phyloP scores from a whole-genome alignment of 2,888 invertebrate species.

The Lymantria dispar region DNA sequence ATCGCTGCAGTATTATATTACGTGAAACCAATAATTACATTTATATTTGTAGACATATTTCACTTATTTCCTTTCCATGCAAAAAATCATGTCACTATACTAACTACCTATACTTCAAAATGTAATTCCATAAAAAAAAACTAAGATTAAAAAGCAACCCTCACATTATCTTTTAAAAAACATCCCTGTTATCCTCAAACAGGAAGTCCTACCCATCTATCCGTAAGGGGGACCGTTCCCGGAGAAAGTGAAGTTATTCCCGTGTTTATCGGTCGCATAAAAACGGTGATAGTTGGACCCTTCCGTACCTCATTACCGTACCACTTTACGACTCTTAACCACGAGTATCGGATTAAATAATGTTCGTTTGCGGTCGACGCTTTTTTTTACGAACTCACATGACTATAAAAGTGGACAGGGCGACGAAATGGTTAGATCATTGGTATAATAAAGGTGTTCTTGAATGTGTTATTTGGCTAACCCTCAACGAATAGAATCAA shows the following conservation, averaged over 20 bases:
- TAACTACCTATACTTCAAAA: too few species aligned
- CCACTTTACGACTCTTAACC: slow-evolving; percentile 21
- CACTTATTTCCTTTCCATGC: too few species aligned
- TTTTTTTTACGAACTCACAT: slow-evolving; percentile 8
- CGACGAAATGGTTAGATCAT: not conserved
- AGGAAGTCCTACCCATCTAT: slow-evolving; percentile 10
- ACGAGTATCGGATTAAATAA: slow-evolving; percentile 27
- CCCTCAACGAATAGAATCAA: slow-evolving; percentile 1
- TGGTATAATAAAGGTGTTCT: slow-evolving; percentile 1
- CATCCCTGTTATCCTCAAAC: not conserved
- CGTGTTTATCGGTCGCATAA: slow-evolving; percentile 47
- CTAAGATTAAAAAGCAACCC: not conserved
- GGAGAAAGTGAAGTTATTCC: slow-evolving; percentile 24
- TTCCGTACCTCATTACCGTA: slow-evolving; percentile 34
- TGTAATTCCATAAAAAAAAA: not conserved
- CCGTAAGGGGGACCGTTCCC: slow-evolving; percentile 7
- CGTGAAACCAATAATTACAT: too few species aligned
- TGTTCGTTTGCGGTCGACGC: slow-evolving; percentile 2
- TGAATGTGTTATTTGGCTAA: not conserved
- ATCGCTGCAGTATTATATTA: too few species aligned
- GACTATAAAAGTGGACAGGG: slow-evolving; percentile 1
- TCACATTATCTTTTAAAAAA: slow-evolving; percentile 1
- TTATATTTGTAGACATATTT: too few species aligned
- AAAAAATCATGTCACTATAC: too few species aligned
- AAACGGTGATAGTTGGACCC: slow-evolving; percentile 45